Conservation (phyloP, 37 sponge, comb jelly and placozoan genomes). For the Sycon ciliatum region DNA sequence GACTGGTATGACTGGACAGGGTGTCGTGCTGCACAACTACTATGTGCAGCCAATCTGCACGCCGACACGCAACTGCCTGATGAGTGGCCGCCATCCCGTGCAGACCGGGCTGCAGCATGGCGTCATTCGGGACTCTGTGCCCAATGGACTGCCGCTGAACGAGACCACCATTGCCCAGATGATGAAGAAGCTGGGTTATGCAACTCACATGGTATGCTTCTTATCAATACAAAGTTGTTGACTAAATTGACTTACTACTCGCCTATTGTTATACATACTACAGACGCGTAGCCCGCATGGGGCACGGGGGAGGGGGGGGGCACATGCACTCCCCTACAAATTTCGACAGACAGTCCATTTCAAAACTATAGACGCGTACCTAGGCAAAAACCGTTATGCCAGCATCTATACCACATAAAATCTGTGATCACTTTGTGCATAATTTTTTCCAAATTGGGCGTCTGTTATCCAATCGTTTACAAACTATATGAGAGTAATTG, state of each 20-base stretch:
- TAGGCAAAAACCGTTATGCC: too few relatives aligned
- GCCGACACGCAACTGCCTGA: conserved; percentile 33
- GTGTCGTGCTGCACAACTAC: conserved; percentile 18
- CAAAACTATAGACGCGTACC: too few relatives aligned
- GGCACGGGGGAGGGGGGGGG: too few relatives aligned
- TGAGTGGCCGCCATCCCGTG: conserved; percentile 40
- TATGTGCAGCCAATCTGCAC: conserved; percentile 26
- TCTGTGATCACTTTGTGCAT: too few relatives aligned
- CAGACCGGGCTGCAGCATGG: conserved; percentile 17
- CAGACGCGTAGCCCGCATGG: too few relatives aligned
- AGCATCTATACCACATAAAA: too few relatives aligned
- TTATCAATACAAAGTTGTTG: neutral
- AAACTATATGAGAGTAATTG: too few relatives aligned
- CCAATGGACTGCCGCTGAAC: conserved; percentile 29
- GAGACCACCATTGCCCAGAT: conserved; percentile 28
- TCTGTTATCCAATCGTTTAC: too few relatives aligned
- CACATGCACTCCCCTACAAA: too few relatives aligned
- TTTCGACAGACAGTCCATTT: too few relatives aligned
- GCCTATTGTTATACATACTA: too few relatives aligned
- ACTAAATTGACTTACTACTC: neutral
- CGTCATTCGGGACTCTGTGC: neutral
- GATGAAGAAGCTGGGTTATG: conserved; percentile 11
- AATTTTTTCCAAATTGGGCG: too few relatives aligned
- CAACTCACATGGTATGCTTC: conserved; percentile 13
- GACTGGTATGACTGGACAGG: conserved; percentile 12